phyloP scores from a whole-genome alignment of 2,888 invertebrate genomes.

The Netelia inedita region DNA sequence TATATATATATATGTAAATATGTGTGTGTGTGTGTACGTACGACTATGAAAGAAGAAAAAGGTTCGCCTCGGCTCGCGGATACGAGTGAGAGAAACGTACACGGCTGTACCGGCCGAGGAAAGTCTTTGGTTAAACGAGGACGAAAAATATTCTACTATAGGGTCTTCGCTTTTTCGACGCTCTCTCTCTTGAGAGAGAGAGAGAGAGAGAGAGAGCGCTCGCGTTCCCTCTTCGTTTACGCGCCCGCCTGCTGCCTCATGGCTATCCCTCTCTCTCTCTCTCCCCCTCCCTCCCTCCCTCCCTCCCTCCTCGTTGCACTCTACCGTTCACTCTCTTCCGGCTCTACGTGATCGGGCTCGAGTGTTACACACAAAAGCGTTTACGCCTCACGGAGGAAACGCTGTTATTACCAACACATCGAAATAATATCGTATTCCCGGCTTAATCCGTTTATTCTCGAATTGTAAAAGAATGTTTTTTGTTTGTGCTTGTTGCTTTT shows the following conservation, averaged over 20 bases:
- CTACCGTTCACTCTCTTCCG: constrained; percentile 61
- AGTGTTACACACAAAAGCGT: constrained; percentile 14
- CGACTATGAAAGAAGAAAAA: constrained; percentile 46
- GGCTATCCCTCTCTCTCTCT: constrained; percentile 46
- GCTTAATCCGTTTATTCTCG: no score
- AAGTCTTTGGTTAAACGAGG: constrained; percentile 29
- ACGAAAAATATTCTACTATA: constrained; percentile 33
- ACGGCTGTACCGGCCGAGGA: neutral
- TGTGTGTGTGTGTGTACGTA: neutral
- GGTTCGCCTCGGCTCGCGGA: constrained; percentile 26
- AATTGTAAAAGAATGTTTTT: no score
- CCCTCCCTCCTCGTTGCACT: constrained; percentile 58
- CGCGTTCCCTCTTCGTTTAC: constrained; percentile 36
- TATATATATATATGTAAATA: neutral
- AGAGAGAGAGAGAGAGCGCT: neutral
- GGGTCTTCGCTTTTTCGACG: constrained; percentile 43
- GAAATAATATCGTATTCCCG: constrained; percentile 41
- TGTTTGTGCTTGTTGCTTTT: no score
- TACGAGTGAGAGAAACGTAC: constrained; percentile 33
- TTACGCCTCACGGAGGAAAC: neutral
- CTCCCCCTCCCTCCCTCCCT: constrained; percentile 45
- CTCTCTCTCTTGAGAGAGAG: constrained; percentile 20
- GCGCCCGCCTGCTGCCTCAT: constrained; percentile 52
- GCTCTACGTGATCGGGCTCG: constrained; percentile 46
- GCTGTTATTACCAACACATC: constrained; percentile 44